Conservation (phyloP, 2,888 invertebrate species). For the Cephus pygmeus region DNA sequence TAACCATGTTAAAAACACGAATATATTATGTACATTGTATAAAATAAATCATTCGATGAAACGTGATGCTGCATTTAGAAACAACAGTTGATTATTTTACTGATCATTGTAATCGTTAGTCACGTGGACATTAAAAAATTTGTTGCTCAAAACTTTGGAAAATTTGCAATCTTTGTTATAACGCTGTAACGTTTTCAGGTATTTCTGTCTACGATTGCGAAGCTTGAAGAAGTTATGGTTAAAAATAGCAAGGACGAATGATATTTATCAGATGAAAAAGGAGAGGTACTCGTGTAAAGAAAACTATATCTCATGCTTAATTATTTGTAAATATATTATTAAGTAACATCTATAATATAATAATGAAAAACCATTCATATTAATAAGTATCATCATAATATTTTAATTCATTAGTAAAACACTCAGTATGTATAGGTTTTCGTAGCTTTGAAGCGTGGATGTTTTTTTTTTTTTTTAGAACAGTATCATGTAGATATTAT, state of each 20-base stretch:
- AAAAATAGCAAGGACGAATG: background rate
- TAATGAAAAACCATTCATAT: conserved; percentile 62
- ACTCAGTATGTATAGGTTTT: conserved; percentile 54
- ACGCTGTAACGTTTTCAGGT: background rate
- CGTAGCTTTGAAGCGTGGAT: conserved; percentile 44
- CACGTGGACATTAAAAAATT: background rate
- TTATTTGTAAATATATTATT: conserved; percentile 63
- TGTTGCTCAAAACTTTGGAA: background rate
- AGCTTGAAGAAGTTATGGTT: background rate
- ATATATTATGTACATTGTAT: conserved; percentile 28
- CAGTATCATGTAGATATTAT: background rate
- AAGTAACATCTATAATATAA: conserved; percentile 62
- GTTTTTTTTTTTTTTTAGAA: conserved; percentile 16
- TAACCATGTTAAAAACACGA: conserved; percentile 12
- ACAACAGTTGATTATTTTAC: background rate
- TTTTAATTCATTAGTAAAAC: conserved; percentile 57
- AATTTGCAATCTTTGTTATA: background rate
- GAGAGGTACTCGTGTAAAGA: conserved; percentile 25
- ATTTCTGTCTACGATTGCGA: background rate
- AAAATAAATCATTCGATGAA: conserved; percentile 24
- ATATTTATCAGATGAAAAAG: background rate
- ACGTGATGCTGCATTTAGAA: background rate
- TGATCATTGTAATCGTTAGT: background rate
- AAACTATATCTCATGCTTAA: conserved; percentile 46
- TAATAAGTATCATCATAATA: conserved; percentile 57